A percentile compares a stretch with the other conserved stretches of the same genome.
phyloP scores from a whole-genome alignment of 1,140 invertebrate species.

The Bacillus rossius region DNA sequence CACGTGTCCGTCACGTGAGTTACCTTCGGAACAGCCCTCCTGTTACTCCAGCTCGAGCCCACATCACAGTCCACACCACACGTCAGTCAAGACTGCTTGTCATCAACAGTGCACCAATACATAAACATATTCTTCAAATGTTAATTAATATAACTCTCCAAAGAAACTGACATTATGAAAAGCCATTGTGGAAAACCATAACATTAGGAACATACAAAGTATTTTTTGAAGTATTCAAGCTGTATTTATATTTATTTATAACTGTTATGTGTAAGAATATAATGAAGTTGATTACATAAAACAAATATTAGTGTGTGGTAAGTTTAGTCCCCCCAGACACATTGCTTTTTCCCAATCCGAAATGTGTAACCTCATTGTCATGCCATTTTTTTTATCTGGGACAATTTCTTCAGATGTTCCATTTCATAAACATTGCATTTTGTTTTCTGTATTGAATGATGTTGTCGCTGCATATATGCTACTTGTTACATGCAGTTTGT shows the following conservation, averaged over 20 bases:
- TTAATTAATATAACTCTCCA: background rate
- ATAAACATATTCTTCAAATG: background rate
- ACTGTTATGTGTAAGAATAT: too few relatives aligned
- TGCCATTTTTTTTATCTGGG: too few relatives aligned
- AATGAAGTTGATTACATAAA: too few relatives aligned
- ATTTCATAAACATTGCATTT: too few relatives aligned
- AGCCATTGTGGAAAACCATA: background rate
- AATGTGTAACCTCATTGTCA: background rate
- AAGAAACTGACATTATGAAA: background rate
- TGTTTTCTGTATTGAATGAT: background rate
- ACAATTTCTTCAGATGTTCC: too few relatives aligned
- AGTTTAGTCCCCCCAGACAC: too few relatives aligned
- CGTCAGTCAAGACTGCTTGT: background rate
- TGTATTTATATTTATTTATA: too few relatives aligned
- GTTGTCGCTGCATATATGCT: background rate
- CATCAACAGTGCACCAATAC: too few relatives aligned
- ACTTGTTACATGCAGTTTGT: background rate
- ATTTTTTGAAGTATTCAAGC: too few relatives aligned
- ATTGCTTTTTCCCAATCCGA: too few relatives aligned
- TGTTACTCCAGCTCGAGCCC: background rate
- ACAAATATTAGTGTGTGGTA: too few relatives aligned
- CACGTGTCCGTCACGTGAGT: conserved; percentile 9
- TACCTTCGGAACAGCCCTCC: background rate
- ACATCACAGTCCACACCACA: too few relatives aligned
- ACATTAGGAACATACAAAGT: background rate